Evolutionary conservation across 2,797 vertebrate genomes (phyloP).

Genomic region (Sebastes nivosus): DNA sequence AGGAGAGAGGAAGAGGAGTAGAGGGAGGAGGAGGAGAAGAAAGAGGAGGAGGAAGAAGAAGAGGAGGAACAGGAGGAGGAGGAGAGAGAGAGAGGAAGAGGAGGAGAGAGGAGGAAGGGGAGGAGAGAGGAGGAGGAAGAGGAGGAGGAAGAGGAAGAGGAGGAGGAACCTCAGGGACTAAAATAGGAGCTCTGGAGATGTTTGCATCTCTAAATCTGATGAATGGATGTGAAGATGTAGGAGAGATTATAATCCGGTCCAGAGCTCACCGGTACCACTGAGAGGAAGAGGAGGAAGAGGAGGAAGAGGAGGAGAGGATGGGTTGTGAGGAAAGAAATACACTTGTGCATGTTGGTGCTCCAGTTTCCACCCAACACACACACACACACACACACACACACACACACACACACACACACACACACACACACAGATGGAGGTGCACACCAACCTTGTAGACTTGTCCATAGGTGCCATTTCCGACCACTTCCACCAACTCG

Average conservation of each 20-base stretch:
- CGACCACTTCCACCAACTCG: conserved; percentile 98
- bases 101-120: no score
- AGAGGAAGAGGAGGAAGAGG: no score
- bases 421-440: background rate
- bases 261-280: conserved; percentile 26
- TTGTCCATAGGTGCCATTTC: conserved; percentile 99
- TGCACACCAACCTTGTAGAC: conserved; percentile 95
- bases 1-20: rapidly evolving
- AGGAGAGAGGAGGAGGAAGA: no score
- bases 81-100: no score
- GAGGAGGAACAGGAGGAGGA: no score
- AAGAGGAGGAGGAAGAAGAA: rapidly evolving
- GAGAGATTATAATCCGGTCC: conserved; percentile 56
- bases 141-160: background rate
- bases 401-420: background rate
- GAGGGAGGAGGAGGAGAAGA: rapidly evolving
- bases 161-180: conserved; percentile 20
- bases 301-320: background rate
- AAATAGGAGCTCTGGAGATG: conserved; percentile 48
- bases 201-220: conserved; percentile 22
- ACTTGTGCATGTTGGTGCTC: conserved; percentile 62
- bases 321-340: conserved; percentile 16
- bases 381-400: background rate
- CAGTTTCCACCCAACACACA: conserved; percentile 52
- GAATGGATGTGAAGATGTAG: conserved; percentile 23